Evolutionary conservation across 2,113 vertebrate genomes (phyloP).

Genomic region (Calyptomena viridis): DNA sequence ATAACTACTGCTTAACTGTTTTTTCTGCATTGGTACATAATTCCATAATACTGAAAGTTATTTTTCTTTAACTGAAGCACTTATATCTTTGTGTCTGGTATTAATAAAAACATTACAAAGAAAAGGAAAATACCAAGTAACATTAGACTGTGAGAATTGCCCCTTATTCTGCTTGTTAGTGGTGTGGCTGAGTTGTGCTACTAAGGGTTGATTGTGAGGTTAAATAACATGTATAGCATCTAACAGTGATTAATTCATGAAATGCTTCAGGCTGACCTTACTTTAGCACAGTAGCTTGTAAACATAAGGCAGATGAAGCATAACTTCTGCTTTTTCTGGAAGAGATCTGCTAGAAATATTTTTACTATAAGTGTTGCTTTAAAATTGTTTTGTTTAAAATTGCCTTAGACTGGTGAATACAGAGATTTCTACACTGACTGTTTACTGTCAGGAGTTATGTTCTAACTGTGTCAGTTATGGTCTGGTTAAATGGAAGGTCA

Average conservation of each 20-base stretch:
- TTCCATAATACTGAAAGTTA: neutral
- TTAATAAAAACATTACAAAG: neutral
- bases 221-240: rapidly evolving
- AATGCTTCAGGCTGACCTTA: neutral
- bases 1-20: neutral
- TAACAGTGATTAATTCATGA: neutral
- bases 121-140: neutral
- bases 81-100: neutral
- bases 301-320: neutral
- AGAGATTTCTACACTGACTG: neutral
- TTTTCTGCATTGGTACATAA: neutral
- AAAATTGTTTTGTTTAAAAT: rapidly evolving
- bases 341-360: neutral
- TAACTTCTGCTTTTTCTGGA: neutral
- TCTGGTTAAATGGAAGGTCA: neutral
- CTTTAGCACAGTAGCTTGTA: neutral
- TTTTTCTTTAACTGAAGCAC: neutral
- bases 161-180: neutral
- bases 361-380: neutral
- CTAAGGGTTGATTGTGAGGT: neutral
- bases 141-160: neutral
- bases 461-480: neutral
- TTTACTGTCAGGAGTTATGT: neutral
- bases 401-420: neutral
- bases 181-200: neutral